Conservation (phyloP, 1,140 invertebrate species). For the Camponotus floridanus region DNA sequence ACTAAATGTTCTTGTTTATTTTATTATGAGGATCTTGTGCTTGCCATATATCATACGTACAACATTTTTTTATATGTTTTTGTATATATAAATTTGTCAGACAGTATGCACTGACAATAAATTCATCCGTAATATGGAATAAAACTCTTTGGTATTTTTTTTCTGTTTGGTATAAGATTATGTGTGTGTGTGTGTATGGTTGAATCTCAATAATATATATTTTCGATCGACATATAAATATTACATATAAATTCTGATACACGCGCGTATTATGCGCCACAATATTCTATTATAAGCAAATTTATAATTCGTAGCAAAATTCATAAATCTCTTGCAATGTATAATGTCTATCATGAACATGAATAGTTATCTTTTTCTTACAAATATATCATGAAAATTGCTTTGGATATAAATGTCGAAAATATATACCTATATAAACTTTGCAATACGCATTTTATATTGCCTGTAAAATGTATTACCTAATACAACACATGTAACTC, state of each 20-base stretch:
- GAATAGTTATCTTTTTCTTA: not conserved
- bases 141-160: conserved; percentile 63
- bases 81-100: conserved; percentile 56
- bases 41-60: conserved; percentile 11
- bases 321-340: conserved; percentile 22
- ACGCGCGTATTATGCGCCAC: not conserved
- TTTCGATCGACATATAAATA: conserved; percentile 41
- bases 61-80: conserved; percentile 18
- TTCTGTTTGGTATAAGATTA: conserved; percentile 26
- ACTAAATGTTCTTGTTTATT: conserved; percentile 50
- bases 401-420: conserved; percentile 27
- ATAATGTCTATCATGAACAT: not conserved
- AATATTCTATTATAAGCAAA: conserved; percentile 8
- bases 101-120: conserved; percentile 42
- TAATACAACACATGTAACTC: conserved; percentile 22
- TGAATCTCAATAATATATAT: not conserved
- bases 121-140: conserved; percentile 39
- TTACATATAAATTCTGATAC: conserved; percentile 36
- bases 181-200: too few relatives aligned
- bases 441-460: conserved; percentile 14
- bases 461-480: conserved; percentile 13
- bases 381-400: conserved; percentile 30
- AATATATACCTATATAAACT: conserved; percentile 20
- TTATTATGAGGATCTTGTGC: conserved; percentile 48
- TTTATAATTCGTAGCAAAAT: conserved; percentile 37